Conservation (phyloP, 2,113 vertebrate genomes). For the Eurypyga helias region DNA sequence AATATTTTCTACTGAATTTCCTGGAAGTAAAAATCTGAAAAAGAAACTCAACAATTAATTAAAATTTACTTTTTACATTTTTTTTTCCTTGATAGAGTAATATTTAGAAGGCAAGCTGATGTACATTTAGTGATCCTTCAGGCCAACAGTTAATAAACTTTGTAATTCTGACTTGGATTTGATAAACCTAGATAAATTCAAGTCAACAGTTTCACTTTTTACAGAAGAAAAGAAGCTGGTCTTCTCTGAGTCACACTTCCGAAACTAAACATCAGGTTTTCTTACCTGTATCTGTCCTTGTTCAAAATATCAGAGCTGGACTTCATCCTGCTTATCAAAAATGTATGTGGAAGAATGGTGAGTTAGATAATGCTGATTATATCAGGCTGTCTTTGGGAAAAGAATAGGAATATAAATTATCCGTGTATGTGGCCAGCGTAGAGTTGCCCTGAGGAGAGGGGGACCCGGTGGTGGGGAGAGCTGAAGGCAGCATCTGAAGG, state of each 20-base stretch:
- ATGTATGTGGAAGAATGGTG: fast-evolving
- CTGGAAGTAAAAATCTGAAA: neutral
- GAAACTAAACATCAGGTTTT: neutral
- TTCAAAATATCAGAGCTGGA: neutral
- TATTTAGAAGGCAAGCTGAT: neutral
- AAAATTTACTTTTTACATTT: neutral
- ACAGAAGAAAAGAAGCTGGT: neutral
- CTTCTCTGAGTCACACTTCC: neutral
- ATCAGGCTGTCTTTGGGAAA: neutral
- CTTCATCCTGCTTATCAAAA: neutral
- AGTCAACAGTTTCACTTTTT: neutral
- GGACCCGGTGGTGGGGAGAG: fast-evolving
- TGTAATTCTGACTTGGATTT: neutral
- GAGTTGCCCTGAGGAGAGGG: neutral
- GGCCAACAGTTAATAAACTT: neutral
- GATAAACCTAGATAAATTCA: neutral
- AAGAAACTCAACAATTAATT: neutral
- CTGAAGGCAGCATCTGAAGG: neutral
- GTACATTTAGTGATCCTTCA: neutral
- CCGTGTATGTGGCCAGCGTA: too few species aligned
- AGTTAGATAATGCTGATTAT: neutral
- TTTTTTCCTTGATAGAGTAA: neutral
- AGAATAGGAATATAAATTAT: neutral
- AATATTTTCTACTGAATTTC: neutral
- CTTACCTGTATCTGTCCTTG: neutral